phyloP scores from a whole-genome alignment of 2,797 vertebrate genomes.

The Sphenodon punctatus region DNA sequence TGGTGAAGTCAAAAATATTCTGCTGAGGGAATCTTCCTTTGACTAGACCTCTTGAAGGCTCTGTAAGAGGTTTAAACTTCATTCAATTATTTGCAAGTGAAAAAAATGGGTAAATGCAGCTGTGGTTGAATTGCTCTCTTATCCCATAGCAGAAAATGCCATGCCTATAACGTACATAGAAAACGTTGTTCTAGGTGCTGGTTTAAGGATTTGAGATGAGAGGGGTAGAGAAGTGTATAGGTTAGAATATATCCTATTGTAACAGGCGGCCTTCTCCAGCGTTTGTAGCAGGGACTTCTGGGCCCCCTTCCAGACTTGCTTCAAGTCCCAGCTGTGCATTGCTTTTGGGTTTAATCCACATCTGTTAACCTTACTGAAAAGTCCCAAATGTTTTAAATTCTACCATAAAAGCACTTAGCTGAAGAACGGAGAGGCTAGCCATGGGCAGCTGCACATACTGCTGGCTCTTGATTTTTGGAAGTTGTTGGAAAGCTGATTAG shows the following conservation, averaged over 20 bases:
- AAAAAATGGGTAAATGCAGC: constrained; percentile 9
- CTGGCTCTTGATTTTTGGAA: not conserved
- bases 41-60: constrained; percentile 1
- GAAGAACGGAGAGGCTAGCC: not conserved
- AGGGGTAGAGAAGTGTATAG: not conserved
- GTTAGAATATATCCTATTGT: constrained; percentile 13
- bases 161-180: not conserved
- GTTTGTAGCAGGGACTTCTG: not conserved
- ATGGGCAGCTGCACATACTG: not conserved
- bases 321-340: not conserved
- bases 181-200: constrained; percentile 1
- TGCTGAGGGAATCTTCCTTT: not conserved
- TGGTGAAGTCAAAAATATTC: not conserved
- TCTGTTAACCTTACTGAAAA: not conserved
- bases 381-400: not conserved
- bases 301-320: not conserved
- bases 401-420: not conserved
- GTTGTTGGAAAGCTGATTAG: not conserved
- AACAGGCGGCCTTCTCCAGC: not conserved
- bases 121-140: not conserved
- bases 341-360: not conserved
- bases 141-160: constrained; percentile 12
- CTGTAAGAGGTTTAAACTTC: not conserved
- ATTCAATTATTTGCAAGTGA: not conserved
- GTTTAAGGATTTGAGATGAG: constrained; percentile 25